Evolutionary conservation across 2,113 vertebrate species (phyloP).

Genomic region (Takifugu flavidus): DNA sequence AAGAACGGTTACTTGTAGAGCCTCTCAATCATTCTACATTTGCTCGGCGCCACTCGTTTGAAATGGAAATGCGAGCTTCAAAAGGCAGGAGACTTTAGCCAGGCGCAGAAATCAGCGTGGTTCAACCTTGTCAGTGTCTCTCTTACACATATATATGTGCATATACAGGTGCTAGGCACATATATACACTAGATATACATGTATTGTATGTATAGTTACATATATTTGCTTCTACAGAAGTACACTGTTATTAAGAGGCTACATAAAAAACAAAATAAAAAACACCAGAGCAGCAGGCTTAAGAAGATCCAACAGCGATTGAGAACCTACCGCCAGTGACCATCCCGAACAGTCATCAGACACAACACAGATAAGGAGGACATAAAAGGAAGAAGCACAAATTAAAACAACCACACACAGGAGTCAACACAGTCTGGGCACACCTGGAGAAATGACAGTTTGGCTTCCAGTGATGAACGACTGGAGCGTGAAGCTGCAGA

Average conservation of each 20-base stretch:
- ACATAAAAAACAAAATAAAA: slow-evolving; percentile 41
- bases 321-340: slow-evolving; percentile 98
- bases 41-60: slow-evolving; percentile 37
- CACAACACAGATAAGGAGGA: slow-evolving; percentile 98
- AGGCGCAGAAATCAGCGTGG: slow-evolving; percentile 81
- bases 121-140: slow-evolving; percentile 87
- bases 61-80: slow-evolving; percentile 51
- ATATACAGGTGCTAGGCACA: slow-evolving; percentile 71
- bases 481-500: background rate
- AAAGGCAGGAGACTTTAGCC: slow-evolving; percentile 40
- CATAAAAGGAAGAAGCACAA: slow-evolving; percentile 99
- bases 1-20: slow-evolving; percentile 42
- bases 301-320: slow-evolving; percentile 88
- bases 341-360: slow-evolving; percentile 99
- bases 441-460: slow-evolving; percentile 88
- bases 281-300: slow-evolving; percentile 85
- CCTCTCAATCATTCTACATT: slow-evolving; percentile 61
- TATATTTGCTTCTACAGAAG: slow-evolving; percentile 79
- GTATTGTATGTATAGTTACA: slow-evolving; percentile 81
- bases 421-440: slow-evolving; percentile 75
- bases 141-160: slow-evolving; percentile 78
- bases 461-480: slow-evolving; percentile 28
- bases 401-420: slow-evolving; percentile 98
- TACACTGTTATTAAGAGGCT: slow-evolving; percentile 84
- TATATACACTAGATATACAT: slow-evolving; percentile 77